Evolutionary conservation across 2,113 vertebrate species (phyloP).

Genomic region (Carollia perspicillata): DNA sequence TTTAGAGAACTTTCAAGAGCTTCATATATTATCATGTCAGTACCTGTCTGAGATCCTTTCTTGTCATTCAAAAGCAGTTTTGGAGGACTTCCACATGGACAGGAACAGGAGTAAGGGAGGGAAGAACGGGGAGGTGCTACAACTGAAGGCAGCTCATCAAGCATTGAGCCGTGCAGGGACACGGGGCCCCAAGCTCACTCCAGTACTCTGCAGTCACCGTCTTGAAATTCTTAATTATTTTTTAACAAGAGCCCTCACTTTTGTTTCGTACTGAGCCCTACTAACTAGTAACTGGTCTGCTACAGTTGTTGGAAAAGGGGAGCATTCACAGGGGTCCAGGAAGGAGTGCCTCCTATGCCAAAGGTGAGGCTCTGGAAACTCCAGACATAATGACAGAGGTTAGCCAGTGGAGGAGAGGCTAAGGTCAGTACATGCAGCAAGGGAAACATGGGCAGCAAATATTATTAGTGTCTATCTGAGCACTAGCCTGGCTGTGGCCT

Average conservation of each 20-base stretch:
- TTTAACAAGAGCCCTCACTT: not conserved
- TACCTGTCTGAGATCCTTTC: not conserved
- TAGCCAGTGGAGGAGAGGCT: not conserved
- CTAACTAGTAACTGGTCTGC: not conserved
- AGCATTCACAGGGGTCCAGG: not conserved
- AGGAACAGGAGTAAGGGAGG: not conserved
- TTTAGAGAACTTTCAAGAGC: not conserved
- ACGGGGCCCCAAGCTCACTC: fast-evolving
- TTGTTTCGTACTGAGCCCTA: not conserved
- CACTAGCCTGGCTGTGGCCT: not conserved
- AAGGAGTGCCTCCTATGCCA: not conserved
- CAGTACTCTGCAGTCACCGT: not conserved
- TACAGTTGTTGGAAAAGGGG: not conserved
- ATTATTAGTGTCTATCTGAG: not conserved
- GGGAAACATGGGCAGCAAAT: not conserved
- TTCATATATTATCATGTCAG: not conserved
- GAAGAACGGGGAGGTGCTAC: not conserved
- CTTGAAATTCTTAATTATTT: not conserved
- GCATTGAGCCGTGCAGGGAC: not conserved
- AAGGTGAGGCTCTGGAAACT: not conserved
- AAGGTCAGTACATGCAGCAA: not conserved
- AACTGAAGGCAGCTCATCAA: not conserved
- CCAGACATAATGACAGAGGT: not conserved
- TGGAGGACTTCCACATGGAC: not conserved
- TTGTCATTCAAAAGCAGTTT: slow-evolving; percentile 25